Evolutionary conservation across 2,113 vertebrate genomes (phyloP), one percentile per base, ranked within the genome.

Genomic region (Podilymbus podiceps): DNA sequence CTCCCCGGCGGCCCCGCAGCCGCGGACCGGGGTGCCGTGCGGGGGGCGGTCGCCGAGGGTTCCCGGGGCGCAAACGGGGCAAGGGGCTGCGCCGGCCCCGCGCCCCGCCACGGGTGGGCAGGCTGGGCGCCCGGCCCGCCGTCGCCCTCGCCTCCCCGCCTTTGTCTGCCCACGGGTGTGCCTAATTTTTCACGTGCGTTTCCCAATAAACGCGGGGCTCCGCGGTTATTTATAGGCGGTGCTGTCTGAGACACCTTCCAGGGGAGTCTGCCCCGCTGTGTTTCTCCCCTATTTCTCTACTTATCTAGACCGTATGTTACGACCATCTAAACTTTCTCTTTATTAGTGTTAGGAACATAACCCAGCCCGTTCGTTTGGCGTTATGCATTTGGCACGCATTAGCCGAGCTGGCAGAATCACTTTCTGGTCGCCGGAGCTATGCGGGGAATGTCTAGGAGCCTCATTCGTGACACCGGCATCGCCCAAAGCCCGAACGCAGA

Each of bases 311-410:
- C 49, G 24, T 53, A 30, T 30, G 90, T 74, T 94, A 52, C 9
- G 79, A 67, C 82, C 95, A 25, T 44, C 93, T 64, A 35, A 95
- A 96, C 90, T 97, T 96, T 94, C 96, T 95, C 90, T 95, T 95
- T 93, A 88, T 94, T 92, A 93, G 93, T 74, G 95, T 89, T 78
- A 72, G 82, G 92, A 80, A 90, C 96, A 90, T 64, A 95, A 94
- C 90, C 90, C 96, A 92, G 96, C 82, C 12, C 90, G 53, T 95
- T 79, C 81, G 27, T 88, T 91, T 50, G 91, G 95, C 53, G 21
- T 47, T 77, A 8, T 58, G 95, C 85, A 35, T 96, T 96, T 86
- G 95, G 90, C 95, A 92, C 68, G 95, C 95, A 35, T 91, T 79
- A 93, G 80, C 80, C 13, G 38, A 85, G 96, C 93, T 88, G 40